phyloP scores from a whole-genome alignment of 1,140 invertebrate genomes.

The Apis mellifera region Amel_HAv3.1 CM009936.2:12359001-12359500 shows the following conservation, averaged over 20 bases:
- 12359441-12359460: constrained; percentile 35
- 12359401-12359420: constrained; percentile 30
- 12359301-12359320: background rate
- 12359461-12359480: constrained; percentile 43
- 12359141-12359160: background rate
- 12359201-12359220: background rate
- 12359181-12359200: background rate
- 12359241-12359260: background rate
- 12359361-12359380: background rate
- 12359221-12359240: background rate
- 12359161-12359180: background rate
- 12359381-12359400: constrained; percentile 37
- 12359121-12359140: background rate
- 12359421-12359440: constrained; percentile 46
- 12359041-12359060: too few relatives aligned
- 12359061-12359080: too few relatives aligned
- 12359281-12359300: too few relatives aligned
- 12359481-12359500: constrained; percentile 57
- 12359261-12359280: too few relatives aligned
- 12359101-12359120: background rate
- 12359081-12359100: too few relatives aligned
- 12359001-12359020: too few relatives aligned
- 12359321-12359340: background rate
- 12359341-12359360: background rate
- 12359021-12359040: too few relatives aligned